A percentile compares a stretch with the other conserved stretches of the same genome.
These are phyloP conservation scores for Ameiurus melas DNA, from an alignment of 2,113 vertebrate species.

Conservation along the genomic window DNA sequence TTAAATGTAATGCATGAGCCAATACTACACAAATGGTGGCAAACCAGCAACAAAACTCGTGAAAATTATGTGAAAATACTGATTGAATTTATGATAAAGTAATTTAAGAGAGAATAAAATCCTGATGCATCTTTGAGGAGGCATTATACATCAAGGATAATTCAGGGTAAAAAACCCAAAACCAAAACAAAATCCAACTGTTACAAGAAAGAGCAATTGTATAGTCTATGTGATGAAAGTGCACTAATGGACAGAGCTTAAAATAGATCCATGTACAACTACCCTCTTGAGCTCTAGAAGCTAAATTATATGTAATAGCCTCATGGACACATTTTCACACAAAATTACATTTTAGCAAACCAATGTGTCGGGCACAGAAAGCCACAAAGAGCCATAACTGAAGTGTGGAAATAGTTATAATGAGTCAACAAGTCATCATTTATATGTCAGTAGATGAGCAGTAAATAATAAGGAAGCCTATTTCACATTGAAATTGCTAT, in stretches of 20 bases:
- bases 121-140: neutral
- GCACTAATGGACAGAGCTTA: constrained; percentile 8
- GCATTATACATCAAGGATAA: neutral
- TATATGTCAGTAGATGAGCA: neutral
- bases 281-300: neutral
- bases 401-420: constrained; percentile 1
- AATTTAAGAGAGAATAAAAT: neutral
- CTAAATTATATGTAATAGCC: constrained; percentile 30
- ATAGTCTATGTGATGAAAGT: constrained; percentile 10
- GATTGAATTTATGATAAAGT: neutral
- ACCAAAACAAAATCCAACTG: neutral
- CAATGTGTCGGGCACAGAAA: neutral
- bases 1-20: neutral
- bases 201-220: neutral
- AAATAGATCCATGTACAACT: constrained; percentile 1
- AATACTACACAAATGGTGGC: neutral
- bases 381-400: neutral
- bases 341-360: neutral
- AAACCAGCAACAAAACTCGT: neutral
- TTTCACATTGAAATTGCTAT: neutral
- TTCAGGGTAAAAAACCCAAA: neutral
- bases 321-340: constrained; percentile 1
- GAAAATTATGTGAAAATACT: neutral
- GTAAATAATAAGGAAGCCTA: neutral
- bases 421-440: neutral